Percentiles rank a stretch among this genome's conserved stretches.
phyloP scores from a whole-genome alignment of 2,797 vertebrate genomes.

The Lepilemur septentrionalis region DNA sequence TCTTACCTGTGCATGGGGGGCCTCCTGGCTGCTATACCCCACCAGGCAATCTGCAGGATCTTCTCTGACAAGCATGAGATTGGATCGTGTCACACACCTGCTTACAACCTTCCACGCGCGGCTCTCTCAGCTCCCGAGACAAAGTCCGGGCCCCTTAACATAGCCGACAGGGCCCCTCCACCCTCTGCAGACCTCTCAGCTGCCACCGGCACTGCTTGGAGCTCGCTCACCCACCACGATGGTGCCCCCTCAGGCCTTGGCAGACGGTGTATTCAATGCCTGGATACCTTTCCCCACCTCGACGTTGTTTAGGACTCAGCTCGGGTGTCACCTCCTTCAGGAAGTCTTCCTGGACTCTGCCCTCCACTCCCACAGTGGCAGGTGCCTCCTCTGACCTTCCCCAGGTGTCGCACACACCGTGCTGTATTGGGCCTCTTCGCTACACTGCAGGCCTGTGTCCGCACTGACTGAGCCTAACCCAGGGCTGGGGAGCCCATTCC shows the following conservation, averaged over 20 bases:
- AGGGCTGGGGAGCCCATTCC: not conserved
- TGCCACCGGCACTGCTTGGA: not conserved
- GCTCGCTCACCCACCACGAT: not conserved
- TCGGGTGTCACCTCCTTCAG: constrained; percentile 18
- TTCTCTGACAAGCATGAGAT: not conserved
- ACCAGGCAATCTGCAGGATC: not conserved
- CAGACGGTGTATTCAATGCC: not conserved
- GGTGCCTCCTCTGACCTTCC: not conserved
- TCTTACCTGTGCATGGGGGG: not conserved
- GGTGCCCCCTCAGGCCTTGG: not conserved
- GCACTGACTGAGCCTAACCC: not conserved
- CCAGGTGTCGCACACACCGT: fast-evolving
- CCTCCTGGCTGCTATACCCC: not conserved
- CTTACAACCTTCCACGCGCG: not conserved
- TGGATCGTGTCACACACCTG: not conserved
- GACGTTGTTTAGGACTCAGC: not conserved
- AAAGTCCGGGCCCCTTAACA: not conserved
- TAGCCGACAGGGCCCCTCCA: too few species aligned
- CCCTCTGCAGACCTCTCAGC: not conserved
- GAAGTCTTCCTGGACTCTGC: constrained; percentile 37
- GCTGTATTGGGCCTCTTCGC: not conserved
- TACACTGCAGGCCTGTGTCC: not conserved
- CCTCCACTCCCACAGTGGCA: not conserved
- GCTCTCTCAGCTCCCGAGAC: not conserved
- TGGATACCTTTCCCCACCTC: not conserved